Base-by-base conservation (phyloP, 92 coral and sea anemone genomes). In the Paragorgia papillata region DNA sequence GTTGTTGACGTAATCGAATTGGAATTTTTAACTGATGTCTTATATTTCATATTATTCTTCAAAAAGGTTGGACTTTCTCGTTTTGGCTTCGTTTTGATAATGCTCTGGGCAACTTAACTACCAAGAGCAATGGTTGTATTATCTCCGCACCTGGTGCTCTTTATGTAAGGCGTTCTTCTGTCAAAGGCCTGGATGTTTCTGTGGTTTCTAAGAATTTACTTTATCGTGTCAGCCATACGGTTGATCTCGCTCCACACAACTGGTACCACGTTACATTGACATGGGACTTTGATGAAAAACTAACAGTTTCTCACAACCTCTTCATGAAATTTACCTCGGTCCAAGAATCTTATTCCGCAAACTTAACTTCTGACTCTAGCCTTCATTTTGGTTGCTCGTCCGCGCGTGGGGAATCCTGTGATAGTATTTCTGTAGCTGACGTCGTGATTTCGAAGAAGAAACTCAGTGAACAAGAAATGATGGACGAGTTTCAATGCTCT, bases 81-180 rank as follows among this genome's bases (percentile, higher is more conserved):
- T 68, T 68, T 30, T 68, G 75, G 75, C 75, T 68, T 24, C 75
- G 75, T 9, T 49, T 44, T 17, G 75, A 68, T 53, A 40, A 21
- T 30, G 48, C 57, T 24, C 26, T 64, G 31, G 39, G 53, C 9
- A 64, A 64, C 28, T 30, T 33, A 34, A 64, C 51, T 4, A 0
- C 56, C 24, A 14, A 13, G 7, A 17, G 1, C 3, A 22, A 22
- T 28, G 62, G 14, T 15, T 28, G 30, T 22, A 13, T 56, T 31
- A 34, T 64, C 33, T 15, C 49, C 71, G 8, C 37, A 1, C 71
- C 50, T 64, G 53, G 71, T 40, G 33, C 8, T 30, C 1, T 49
- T 26, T 43, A 22, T 48, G 33, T 56, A 56, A 14, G 17, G 33
- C 62, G 7, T 29, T 56, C 62, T 22, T 22, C 62, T 22, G 62